Evolutionary conservation across 2,113 vertebrate species (phyloP).

Genomic region (Haemorhous mexicanus): DNA sequence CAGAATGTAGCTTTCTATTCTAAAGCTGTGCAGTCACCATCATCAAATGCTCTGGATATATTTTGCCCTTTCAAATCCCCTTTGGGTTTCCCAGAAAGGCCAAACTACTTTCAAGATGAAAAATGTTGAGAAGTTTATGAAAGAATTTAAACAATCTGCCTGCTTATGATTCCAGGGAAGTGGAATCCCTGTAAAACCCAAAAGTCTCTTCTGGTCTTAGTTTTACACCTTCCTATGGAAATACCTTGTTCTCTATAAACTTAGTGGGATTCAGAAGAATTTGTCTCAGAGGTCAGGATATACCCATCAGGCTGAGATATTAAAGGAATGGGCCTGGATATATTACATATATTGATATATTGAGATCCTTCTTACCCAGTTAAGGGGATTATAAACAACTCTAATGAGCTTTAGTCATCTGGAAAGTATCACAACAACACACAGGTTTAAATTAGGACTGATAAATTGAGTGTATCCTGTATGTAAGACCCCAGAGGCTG

Average conservation of each 20-base stretch:
- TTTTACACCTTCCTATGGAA: neutral
- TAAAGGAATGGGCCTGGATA: neutral
- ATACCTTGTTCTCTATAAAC: neutral
- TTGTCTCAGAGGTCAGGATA: neutral
- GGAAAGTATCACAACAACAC: neutral
- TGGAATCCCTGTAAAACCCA: neutral
- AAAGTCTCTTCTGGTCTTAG: neutral
- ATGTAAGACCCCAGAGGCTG: neutral
- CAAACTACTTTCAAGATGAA: neutral
- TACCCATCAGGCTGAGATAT: neutral
- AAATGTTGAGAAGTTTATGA: neutral
- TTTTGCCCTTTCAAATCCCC: conserved; percentile 16
- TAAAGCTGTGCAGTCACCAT: neutral
- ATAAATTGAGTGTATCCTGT: neutral
- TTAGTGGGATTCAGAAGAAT: neutral
- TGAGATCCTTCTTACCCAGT: neutral
- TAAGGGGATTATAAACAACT: neutral
- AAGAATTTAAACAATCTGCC: neutral
- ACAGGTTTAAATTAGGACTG: neutral
- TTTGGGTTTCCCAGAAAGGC: neutral
- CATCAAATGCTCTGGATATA: neutral
- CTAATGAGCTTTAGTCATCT: neutral
- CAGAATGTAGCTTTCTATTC: neutral
- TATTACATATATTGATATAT: neutral
- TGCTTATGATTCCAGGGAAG: neutral